These are phyloP conservation scores for Drosophila littoralis DNA, from an alignment of 1,140 invertebrate species.

Conservation along the genomic window DNA sequence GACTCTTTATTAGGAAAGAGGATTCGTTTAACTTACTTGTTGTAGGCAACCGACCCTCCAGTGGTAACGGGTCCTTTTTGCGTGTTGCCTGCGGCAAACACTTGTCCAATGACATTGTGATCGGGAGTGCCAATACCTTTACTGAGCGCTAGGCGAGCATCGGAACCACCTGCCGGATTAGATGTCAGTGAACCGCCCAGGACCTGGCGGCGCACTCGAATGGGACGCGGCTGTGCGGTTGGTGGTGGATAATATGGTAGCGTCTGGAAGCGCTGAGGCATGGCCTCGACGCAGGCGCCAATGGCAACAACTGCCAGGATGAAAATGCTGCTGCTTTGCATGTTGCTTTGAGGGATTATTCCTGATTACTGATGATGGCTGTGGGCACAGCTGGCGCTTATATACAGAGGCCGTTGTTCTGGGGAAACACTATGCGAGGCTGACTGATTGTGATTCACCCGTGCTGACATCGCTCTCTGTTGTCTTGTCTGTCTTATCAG, in stretches of 20 bases:
- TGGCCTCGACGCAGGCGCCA: slow-evolving; percentile 49
- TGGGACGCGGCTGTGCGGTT: slow-evolving; percentile 28
- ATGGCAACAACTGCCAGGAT: slow-evolving; percentile 59
- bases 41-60: slow-evolving; percentile 43
- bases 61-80: slow-evolving; percentile 62
- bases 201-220: slow-evolving; percentile 63
- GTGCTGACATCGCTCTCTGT: slow-evolving; percentile 22
- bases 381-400: background rate
- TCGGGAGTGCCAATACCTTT: slow-evolving; percentile 69
- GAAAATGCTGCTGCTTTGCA: slow-evolving; percentile 34
- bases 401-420: background rate
- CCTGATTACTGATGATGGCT: slow-evolving; percentile 4
- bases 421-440: slow-evolving; percentile 31
- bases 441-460: slow-evolving; percentile 41
- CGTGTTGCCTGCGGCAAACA: slow-evolving; percentile 75
- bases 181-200: slow-evolving; percentile 65
- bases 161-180: slow-evolving; percentile 68
- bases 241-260: slow-evolving; percentile 58
- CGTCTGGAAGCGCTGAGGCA: slow-evolving; percentile 48
- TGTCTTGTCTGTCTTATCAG: slow-evolving; percentile 46
- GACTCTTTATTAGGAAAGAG: background rate
- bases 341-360: slow-evolving; percentile 1
- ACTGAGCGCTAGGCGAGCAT: slow-evolving; percentile 58
- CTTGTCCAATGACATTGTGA: slow-evolving; percentile 69
- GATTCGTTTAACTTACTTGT: slow-evolving; percentile 51